Evolutionary conservation across 2,113 vertebrate species (phyloP), one percentile per base, ranked within the genome.

Genomic region (Syngnathus typhle): DNA sequence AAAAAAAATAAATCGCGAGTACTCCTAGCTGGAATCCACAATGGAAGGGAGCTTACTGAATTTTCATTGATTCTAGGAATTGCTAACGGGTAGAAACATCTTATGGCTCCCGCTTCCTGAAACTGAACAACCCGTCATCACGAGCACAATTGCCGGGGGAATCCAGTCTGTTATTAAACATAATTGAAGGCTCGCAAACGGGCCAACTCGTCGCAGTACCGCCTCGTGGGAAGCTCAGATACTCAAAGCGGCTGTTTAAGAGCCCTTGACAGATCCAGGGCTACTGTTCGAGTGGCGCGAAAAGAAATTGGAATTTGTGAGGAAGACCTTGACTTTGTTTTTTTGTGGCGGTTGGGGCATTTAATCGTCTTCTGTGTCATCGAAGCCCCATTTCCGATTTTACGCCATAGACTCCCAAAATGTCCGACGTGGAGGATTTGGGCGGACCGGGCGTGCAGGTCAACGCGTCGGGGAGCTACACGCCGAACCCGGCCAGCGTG

Each of bases 351-450:
- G 4, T 6, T 23, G 19, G 13, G 15, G 10, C 10, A 43, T 43
- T 43, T 43, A 32, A 32, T 43, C 41, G 3, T 32, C 27, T 27
- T 32, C 27, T 32, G 27, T 32, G 2, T 32, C 21, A 43, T 43
- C 41, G 41, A 43, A 43, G 41, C 3, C 41, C 12, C 9, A 13
- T 43, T 63, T 63, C n/a, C n/a, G 3, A 11, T 65, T 65, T 51
- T 65, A 36, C 41, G 6, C 11, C 32, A 4, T 23, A 85, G 85
- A 70, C 21, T 49, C 37, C 7, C 43, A 77, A 79, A 59, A 94
- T 94, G 93, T 89, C 89, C 0, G 92, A 94, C 64, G 86, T 88
- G 0, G 90, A 95, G 84, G 91, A 95, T 74, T 90, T 93, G 52
- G 74, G 47, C 32, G 82, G 82, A 73, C 76, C 82, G 6, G 87